Conservation (phyloP, 2,797 vertebrate genomes). For the Bucorvus abyssinicus region DNA sequence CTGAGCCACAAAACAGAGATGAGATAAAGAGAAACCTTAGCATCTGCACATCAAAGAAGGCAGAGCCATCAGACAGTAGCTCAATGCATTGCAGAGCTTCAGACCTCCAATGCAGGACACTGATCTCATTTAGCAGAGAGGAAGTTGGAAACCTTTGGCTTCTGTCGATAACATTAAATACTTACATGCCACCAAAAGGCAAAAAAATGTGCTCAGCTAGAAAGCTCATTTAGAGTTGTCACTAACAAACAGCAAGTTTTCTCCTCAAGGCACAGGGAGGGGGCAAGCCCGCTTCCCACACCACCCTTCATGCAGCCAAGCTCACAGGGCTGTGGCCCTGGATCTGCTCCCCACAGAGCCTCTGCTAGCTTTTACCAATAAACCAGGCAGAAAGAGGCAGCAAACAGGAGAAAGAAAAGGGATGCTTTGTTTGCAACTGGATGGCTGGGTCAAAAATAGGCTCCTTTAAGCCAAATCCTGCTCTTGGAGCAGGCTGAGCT, state of each 20-base stretch:
- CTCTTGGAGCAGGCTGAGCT: neutral
- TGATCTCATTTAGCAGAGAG: neutral
- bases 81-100: neutral
- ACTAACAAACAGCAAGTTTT: neutral
- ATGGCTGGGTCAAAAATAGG: neutral
- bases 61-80: neutral
- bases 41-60: neutral
- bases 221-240: neutral
- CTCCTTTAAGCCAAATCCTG: neutral
- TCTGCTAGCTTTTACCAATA: neutral
- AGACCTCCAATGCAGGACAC: neutral
- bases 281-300: neutral
- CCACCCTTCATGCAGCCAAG: accelerated
- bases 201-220: neutral
- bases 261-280: neutral
- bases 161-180: neutral
- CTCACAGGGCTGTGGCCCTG: neutral
- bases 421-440: neutral
- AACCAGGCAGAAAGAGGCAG: neutral
- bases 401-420: neutral
- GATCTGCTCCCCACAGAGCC: neutral
- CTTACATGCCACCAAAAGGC: neutral
- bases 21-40: neutral
- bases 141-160: conserved; percentile 3
- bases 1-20: neutral